Base-by-base conservation (phyloP, 2,888 invertebrate species). In the Graphium colonna region DNA sequence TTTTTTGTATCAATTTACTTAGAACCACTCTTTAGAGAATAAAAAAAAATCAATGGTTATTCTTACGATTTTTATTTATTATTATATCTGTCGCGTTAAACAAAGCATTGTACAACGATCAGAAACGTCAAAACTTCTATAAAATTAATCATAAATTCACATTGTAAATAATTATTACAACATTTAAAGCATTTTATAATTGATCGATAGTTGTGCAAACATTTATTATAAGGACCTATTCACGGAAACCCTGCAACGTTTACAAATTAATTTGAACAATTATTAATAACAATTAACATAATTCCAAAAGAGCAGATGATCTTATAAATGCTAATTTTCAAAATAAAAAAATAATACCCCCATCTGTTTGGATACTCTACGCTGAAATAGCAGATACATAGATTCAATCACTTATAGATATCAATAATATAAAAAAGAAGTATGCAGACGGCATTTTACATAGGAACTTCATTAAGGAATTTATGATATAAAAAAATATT, bases 121-220 rank as follows among this genome's bases (percentile, higher is more conserved):
- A 81, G 78, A 81, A 77, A 85, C 82, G 82, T 86, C 75, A 85
- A 85, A 81, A 83, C 62, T 57, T 69, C 77, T 84, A 85, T 79
- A 85, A 85, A 86, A 84, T 75, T 75, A 79, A 60, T 60, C 40
- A 58, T 50, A 77, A 77, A 76, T 73, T 68, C 68, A 82, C 76
- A 73, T 79, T 81, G 74, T 83, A 82, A 82, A 82, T 79, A 79
- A 82, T 76, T 75, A 71, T 75, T 66, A 85, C 83, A 73, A 86
- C 87, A 87, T 76, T 83, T 86, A 88, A 86, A 88, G 87, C 87
- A 70, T 79, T 74, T 21, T 64, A 69, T 84, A 88, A 88, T 88
- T 88, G 88, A 88, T 80, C 82, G 63, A 79, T 77, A 80, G 79
- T 81, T 63, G 57, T 62, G 62, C 56, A 63, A 53, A 60, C 63